phyloP scores from a whole-genome alignment of 2,888 invertebrate species.

The Thysanoteuthis rhombus region DNA sequence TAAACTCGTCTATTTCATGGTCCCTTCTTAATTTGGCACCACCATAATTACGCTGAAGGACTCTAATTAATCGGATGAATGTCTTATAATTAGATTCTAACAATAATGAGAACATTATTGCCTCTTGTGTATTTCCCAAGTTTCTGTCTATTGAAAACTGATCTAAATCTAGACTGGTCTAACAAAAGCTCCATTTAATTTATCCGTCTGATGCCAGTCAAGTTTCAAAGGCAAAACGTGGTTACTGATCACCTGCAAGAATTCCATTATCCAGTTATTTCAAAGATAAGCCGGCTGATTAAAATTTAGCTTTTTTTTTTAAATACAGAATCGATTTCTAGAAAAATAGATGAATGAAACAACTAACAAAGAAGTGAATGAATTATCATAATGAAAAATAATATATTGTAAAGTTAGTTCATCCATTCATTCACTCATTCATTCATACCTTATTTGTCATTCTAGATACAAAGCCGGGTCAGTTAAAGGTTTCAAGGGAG shows the following conservation, averaged over 20 bases:
- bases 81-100: conserved; percentile 12
- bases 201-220: not conserved
- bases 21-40: not conserved
- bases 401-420: too few species aligned
- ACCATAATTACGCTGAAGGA: not conserved
- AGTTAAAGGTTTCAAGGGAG: too few species aligned
- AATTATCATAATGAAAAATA: too few species aligned
- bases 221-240: not conserved
- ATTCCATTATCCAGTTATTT: not conserved
- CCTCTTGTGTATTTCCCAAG: not conserved
- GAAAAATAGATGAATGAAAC: too few species aligned
- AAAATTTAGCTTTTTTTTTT: not conserved
- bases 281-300: not conserved
- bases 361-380: too few species aligned
- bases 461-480: too few species aligned
- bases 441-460: too few species aligned
- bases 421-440: too few species aligned
- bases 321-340: not conserved
- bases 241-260: not conserved
- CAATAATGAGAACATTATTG: conserved; percentile 12
- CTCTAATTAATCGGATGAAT: not conserved
- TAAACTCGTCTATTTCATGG: not conserved
- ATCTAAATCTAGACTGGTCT: conserved; percentile 12
- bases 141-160: not conserved
- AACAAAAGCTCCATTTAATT: not conserved